Conservation (phyloP, 2,113 vertebrate genomes). For the Cathartes aura region DNA sequence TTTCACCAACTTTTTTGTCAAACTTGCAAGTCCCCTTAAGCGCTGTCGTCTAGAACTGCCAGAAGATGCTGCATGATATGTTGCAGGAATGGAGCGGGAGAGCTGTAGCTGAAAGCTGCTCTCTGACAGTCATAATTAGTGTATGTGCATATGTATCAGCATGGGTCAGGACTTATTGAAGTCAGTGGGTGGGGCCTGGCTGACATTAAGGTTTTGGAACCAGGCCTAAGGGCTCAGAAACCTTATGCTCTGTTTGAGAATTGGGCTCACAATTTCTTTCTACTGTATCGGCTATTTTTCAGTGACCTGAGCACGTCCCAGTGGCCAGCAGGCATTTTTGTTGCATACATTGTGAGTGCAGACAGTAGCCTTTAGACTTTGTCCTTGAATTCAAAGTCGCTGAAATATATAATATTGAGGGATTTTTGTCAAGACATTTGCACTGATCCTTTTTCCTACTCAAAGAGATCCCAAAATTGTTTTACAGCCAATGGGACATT, state of each 20-base stretch:
- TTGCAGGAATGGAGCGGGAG: not conserved
- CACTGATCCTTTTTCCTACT: not conserved
- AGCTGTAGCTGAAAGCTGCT: not conserved
- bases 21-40: constrained; percentile 79
- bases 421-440: not conserved
- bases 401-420: not conserved
- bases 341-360: not conserved
- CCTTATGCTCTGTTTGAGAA: not conserved
- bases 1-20: constrained; percentile 83
- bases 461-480: not conserved
- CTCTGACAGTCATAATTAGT: not conserved
- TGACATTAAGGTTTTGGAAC: not conserved
- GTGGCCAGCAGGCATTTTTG: not conserved
- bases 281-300: not conserved
- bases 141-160: not conserved
- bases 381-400: constrained; percentile 1
- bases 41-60: constrained; percentile 61
- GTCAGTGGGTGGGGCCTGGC: not conserved
- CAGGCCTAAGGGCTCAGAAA: not conserved
- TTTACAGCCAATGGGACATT: not conserved
- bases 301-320: not conserved
- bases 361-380: not conserved
- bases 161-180: not conserved
- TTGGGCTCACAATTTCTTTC: not conserved
- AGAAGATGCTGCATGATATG: constrained; percentile 45